Evolutionary conservation across 2,888 invertebrate species (phyloP), one percentile per base, ranked within the genome.

Genomic region (Perdita meconis): DNA sequence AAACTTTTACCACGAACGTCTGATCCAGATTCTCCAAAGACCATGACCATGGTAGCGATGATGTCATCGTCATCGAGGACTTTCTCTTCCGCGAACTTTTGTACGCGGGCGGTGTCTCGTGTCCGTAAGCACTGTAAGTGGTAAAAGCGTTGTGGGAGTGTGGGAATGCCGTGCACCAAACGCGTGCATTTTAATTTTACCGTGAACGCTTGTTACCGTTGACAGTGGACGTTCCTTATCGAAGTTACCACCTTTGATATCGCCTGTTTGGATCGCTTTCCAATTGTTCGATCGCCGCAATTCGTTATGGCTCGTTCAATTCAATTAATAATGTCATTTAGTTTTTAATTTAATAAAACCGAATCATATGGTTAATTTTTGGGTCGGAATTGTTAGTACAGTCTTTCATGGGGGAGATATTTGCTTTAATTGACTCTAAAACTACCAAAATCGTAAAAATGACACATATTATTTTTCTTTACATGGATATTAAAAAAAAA

Each of bases 31-130:
- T 69, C 80, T 51, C 47, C 75, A 44, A 68, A 82, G 89, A 89
- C 89, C 90, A 81, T 89, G 89, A 87, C 89, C 88, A 84, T 89
- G 89, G 86, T 75, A 68, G 69, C 76, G 84, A 82, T 89, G 89
- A 88, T 86, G 87, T 89, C 88, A 89, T 81, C 85, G 71, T 72
- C 78, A 82, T 80, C 78, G 71, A 59, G 65, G 80, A 89, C 90
- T 90, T 90, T 90, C 90, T 88, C 90, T 90, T 90, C 89, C 89
- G 88, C 78, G 81, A 86, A 86, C 86, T 85, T 85, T 85, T 59
- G 78, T 80, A 86, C 82, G 76, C 79, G 73, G 74, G 75, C 82
- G 75, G 66, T 63, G 65, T 68, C 61, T 77, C 66, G 51, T 38
- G 26, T 36, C 30, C 47, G 36, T 34, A 26, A 55, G 44, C 42